Percentiles rank a stretch among this genome's conserved stretches.
phyloP scores from a whole-genome alignment of 2,888 invertebrate genomes.

The Hyppa rectilinea region DNA sequence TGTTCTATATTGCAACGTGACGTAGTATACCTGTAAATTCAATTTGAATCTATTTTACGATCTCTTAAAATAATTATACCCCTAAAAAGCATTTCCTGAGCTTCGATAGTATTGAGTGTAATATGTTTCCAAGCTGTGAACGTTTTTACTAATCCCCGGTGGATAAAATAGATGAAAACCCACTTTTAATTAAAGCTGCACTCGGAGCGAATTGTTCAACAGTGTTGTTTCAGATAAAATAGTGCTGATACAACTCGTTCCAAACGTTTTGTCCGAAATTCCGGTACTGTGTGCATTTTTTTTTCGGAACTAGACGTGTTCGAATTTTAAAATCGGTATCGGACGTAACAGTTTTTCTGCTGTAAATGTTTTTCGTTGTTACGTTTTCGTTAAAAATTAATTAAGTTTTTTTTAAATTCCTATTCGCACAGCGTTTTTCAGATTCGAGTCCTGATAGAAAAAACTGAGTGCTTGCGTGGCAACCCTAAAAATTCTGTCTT shows the following conservation, averaged over 20 bases:
- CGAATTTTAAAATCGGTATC: conserved; percentile 32
- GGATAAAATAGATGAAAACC: conserved; percentile 28
- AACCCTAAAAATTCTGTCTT: background rate
- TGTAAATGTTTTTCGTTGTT: conserved; percentile 5
- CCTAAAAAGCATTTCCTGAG: too few species aligned
- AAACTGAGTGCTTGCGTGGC: background rate
- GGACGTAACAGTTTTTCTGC: conserved; percentile 8
- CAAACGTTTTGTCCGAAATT: conserved; percentile 20
- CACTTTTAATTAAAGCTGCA: conserved; percentile 50
- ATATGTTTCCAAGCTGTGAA: background rate
- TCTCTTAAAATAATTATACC: background rate
- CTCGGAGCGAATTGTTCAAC: background rate
- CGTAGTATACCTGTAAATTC: background rate
- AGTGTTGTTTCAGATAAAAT: conserved; percentile 24
- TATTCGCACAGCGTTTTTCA: too few species aligned
- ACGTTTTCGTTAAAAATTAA: background rate
- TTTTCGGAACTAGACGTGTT: conserved; percentile 18
- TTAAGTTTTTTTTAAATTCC: background rate
- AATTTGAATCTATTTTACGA: background rate
- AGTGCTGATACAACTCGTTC: conserved; percentile 16
- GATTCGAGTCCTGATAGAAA: background rate
- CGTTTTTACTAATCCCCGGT: conserved; percentile 5
- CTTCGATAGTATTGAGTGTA: too few species aligned
- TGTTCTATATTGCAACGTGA: too few species aligned
- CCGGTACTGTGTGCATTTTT: conserved; percentile 16